Evolutionary conservation across 2,888 invertebrate genomes (phyloP).

Genomic region (Germaria angustata): DNA sequence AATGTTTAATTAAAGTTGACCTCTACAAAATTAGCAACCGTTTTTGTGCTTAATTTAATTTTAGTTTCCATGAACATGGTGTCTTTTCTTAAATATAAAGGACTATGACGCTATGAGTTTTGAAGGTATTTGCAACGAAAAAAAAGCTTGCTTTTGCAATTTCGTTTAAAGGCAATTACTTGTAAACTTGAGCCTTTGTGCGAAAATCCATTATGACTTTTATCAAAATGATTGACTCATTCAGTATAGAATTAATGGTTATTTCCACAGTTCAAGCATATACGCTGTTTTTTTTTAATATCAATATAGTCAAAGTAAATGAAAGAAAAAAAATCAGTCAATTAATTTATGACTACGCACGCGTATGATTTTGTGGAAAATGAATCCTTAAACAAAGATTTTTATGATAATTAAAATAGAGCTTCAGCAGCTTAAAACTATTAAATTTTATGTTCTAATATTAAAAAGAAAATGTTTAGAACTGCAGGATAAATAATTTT

Average conservation of each 20-base stretch:
- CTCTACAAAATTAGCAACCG: background rate
- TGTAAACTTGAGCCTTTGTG: no score
- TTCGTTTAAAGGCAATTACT: background rate
- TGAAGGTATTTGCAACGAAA: no score
- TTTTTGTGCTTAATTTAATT: background rate
- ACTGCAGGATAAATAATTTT: background rate
- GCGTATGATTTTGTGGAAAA: background rate
- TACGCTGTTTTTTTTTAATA: background rate
- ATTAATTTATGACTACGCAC: background rate
- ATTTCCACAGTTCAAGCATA: no score
- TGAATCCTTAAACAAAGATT: no score
- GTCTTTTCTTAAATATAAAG: no score
- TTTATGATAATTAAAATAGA: no score
- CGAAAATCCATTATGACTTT: background rate
- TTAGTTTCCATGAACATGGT: no score
- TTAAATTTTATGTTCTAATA: background rate
- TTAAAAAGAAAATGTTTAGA: no score
- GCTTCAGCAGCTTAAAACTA: background rate
- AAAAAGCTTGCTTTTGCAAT: background rate
- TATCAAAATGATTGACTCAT: slow-evolving; percentile 26
- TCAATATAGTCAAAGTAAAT: background rate
- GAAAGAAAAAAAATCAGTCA: background rate
- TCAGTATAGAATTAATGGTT: slow-evolving; percentile 4
- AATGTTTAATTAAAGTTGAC: background rate
- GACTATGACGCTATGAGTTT: no score